Evolutionary conservation across 2,888 invertebrate species (phyloP), one percentile per base, ranked within the genome.

Genomic region (Ramazzottius varieornatus): DNA sequence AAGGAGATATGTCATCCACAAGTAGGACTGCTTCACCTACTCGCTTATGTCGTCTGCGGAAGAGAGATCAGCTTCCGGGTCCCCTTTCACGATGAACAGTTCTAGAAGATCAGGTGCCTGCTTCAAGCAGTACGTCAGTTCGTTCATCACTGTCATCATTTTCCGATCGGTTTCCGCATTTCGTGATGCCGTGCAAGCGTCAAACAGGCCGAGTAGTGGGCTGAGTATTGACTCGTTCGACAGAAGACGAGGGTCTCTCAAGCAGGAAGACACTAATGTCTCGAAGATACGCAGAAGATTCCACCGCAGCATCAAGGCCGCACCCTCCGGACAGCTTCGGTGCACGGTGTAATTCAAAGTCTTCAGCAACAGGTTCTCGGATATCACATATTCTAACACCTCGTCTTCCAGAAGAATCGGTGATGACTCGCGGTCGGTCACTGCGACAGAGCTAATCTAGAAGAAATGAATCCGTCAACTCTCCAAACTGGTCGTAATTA

Each of bases 141-240:
- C 54, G 24, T 54, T 54, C 54, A 54, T 54, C 20, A 54, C 54
- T 4, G 54, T 24, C 54, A 54, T 54, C 54, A 54, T 54, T 54
- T 54, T 54, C 20, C 29, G 54, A 29, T 54, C 54, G n/a, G 54
- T 54, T 8, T 16, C 20, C 20, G 13, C n/a, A 29, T 54, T 4
- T 29, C 54, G 54, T 24, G 4, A 16, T 8, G 16, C 54, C 4
- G 54, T 54, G 54, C 54, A 54, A 24, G 29, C 54, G 24, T 54
- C 54, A 29, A 54, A 54, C 54, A 54, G 54, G 16, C n/a, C 54
- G 16, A 54, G 54, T 24, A 54, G 24, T 4, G 54, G 54, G 4
- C 8, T 29, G 4, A 54, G 29, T 16, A 54, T 54, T 16, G 54
- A 54, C 54, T 54, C 54, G 29, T 54, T 8, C n/a, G 54, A 54